phyloP scores from a whole-genome alignment of 2,888 invertebrate genomes.

The Didymodactylos carnosus region DNA sequence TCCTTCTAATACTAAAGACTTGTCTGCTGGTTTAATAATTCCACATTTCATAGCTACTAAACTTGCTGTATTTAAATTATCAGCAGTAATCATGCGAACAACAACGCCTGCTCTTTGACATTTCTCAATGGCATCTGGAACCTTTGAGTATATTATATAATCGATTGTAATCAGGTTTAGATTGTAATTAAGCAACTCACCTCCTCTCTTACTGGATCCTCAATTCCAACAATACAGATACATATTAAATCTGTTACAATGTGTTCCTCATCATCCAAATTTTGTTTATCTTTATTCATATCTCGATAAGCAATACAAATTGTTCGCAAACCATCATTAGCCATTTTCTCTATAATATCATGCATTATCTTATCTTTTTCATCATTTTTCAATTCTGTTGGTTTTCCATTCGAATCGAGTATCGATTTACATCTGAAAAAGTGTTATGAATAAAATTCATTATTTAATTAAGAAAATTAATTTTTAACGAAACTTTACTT shows the following conservation, averaged over 20 bases:
- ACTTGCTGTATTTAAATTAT: slow-evolving; percentile 92
- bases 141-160: neutral
- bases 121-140: slow-evolving; percentile 65
- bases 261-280: slow-evolving; percentile 43
- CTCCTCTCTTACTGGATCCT: slow-evolving; percentile 88
- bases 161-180: neutral
- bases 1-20: slow-evolving; percentile 84
- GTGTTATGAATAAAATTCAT: neutral
- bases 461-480: too few relatives aligned
- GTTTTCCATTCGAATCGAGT: slow-evolving; percentile 53
- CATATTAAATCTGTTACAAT: slow-evolving; percentile 69
- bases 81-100: slow-evolving; percentile 97
- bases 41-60: slow-evolving; percentile 95
- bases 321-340: slow-evolving; percentile 79
- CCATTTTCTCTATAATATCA: slow-evolving; percentile 84
- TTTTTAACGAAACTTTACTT: slow-evolving; percentile 52
- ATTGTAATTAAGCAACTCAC: neutral
- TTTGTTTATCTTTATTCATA: slow-evolving; percentile 54
- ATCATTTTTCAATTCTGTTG: slow-evolving; percentile 39
- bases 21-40: slow-evolving; percentile 74
- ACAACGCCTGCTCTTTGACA: slow-evolving; percentile 96
- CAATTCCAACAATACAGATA: slow-evolving; percentile 85
- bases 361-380: slow-evolving; percentile 61
- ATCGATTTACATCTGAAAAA: neutral
- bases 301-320: slow-evolving; percentile 84